phyloP scores from a whole-genome alignment of 2,888 invertebrate species.

The Hecatera dysodea region DNA sequence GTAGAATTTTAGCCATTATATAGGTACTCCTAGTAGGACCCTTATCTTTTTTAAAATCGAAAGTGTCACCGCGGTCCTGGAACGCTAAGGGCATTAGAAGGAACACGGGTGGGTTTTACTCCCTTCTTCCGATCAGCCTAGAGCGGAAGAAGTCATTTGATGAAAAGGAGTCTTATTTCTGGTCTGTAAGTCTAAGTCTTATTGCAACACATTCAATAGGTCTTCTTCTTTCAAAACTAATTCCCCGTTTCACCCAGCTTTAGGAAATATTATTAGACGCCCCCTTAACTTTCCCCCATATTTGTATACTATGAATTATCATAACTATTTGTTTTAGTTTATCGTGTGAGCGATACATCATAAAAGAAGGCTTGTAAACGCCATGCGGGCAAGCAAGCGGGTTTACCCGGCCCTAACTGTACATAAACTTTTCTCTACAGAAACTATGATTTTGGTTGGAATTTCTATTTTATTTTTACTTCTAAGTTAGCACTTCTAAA shows the following conservation, averaged over 20 bases:
- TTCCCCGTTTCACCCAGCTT: no score
- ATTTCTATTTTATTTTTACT: no score
- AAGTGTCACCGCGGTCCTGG: no score
- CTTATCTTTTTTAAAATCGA: no score
- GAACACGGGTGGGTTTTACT: no score
- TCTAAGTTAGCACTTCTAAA: neutral
- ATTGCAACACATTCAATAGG: neutral
- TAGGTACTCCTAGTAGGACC: no score
- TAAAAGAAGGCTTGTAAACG: constrained; percentile 21
- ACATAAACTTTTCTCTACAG: neutral
- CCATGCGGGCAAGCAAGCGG: constrained; percentile 42
- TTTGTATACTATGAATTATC: constrained; percentile 40
- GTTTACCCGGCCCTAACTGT: constrained; percentile 10
- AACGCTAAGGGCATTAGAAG: no score
- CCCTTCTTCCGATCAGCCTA: no score
- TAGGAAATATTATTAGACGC: neutral
- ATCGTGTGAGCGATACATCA: constrained; percentile 43
- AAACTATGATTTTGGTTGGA: neutral
- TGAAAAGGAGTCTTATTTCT: no score
- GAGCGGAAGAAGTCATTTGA: no score
- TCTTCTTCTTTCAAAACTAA: neutral
- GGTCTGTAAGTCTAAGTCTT: no score
- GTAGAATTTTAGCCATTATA: neutral
- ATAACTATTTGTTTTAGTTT: constrained; percentile 56
- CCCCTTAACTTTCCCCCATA: constrained; percentile 30